Conservation (phyloP, 1,140 invertebrate genomes). For the Drosophila truncata region DNA sequence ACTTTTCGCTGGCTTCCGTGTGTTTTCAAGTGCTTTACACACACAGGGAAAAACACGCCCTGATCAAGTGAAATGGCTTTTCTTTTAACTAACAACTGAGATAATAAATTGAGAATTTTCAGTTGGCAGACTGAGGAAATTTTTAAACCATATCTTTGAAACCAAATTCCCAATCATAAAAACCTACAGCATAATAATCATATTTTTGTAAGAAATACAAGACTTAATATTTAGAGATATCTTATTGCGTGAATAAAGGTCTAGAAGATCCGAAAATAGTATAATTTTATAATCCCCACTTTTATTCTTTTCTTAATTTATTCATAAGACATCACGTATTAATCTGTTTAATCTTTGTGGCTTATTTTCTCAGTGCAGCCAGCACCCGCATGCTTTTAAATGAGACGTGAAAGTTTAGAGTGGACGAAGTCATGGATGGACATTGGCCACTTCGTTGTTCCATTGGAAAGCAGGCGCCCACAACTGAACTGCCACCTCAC, state of each 20-base stretch:
- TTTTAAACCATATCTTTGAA: neutral
- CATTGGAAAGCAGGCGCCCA: slow-evolving; percentile 71
- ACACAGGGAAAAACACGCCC: neutral
- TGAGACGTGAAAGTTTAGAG: slow-evolving; percentile 78
- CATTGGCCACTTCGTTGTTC: slow-evolving; percentile 28
- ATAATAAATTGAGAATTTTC: too few relatives aligned
- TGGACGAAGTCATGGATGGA: slow-evolving; percentile 35
- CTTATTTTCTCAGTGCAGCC: slow-evolving; percentile 16
- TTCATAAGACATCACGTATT: neutral
- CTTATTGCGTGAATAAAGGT: neutral
- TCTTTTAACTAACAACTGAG: too few relatives aligned
- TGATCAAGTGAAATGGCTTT: neutral
- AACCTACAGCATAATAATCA: neutral
- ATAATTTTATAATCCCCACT: neutral
- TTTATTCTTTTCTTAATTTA: neutral
- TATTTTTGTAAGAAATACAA: neutral
- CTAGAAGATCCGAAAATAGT: neutral
- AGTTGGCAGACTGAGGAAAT: neutral
- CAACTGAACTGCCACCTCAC: slow-evolving; percentile 13
- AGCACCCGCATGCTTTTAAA: slow-evolving; percentile 78
- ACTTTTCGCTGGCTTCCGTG: slow-evolving; percentile 68
- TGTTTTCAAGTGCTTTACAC: slow-evolving; percentile 36
- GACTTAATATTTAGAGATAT: neutral
- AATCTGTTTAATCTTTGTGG: neutral
- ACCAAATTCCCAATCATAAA: neutral